Conservation (phyloP, 2,113 vertebrate genomes). For the Brevimyrus niger region DNA sequence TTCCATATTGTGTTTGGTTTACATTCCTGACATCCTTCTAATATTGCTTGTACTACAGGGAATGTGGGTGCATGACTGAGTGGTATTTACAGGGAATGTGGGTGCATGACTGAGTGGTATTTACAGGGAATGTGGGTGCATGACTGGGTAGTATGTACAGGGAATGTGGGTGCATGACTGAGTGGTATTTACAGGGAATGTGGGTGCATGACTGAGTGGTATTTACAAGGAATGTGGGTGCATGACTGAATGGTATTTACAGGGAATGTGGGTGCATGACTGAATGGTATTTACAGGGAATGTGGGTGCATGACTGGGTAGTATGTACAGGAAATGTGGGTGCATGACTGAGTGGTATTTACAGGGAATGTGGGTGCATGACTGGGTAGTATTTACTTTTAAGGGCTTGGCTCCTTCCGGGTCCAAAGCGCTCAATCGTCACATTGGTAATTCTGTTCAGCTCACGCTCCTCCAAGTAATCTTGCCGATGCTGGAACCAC, state of each 20-base stretch:
- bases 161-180: background rate
- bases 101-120: background rate
- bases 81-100: constrained; percentile 43
- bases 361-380: background rate
- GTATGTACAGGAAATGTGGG: background rate
- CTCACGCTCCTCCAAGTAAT: constrained; percentile 64
- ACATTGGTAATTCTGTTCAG: constrained; percentile 47
- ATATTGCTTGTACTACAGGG: background rate
- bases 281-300: background rate
- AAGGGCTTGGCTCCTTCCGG: constrained; percentile 53
- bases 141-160: background rate
- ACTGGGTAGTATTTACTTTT: constrained; percentile 51
- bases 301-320: background rate
- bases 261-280: background rate
- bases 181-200: background rate
- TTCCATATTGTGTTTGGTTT: background rate
- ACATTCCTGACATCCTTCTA: background rate
- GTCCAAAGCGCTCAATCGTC: constrained; percentile 64
- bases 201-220: background rate
- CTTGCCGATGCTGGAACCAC: constrained; percentile 70
- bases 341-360: background rate
- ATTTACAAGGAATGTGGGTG: background rate
- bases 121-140: background rate
- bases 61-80: background rate
- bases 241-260: background rate